Percentiles rank a stretch among this genome's conserved stretches.
Evolutionary conservation across 1,140 invertebrate genomes (phyloP).

Genomic region (Aphaenogaster floridana): DNA sequence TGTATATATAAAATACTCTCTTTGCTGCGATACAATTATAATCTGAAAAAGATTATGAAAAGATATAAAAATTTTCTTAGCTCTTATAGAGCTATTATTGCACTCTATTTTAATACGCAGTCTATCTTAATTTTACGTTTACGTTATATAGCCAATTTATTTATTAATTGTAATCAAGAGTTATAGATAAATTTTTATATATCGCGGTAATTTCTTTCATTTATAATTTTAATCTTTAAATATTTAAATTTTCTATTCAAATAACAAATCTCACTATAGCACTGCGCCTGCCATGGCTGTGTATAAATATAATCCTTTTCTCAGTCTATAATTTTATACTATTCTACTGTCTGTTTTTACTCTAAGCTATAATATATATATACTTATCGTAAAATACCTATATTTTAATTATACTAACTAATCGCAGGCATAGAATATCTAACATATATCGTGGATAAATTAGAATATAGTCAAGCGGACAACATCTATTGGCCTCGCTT

Average conservation of each 20-base stretch:
- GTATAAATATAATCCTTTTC: constrained; percentile 23
- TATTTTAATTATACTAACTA: constrained; percentile 35
- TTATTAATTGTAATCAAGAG: neutral
- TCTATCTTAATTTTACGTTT: constrained; percentile 5
- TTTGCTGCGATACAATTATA: neutral
- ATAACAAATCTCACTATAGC: constrained; percentile 56
- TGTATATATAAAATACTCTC: neutral
- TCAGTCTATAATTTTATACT: constrained; percentile 6
- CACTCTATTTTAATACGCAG: neutral
- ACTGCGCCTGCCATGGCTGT: constrained; percentile 48
- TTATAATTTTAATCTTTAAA: constrained; percentile 34
- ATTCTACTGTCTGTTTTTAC: constrained; percentile 24
- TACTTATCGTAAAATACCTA: constrained; percentile 28
- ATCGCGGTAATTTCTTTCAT: neutral
- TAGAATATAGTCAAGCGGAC: constrained; percentile 61
- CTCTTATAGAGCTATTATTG: neutral
- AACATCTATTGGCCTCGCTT: constrained; percentile 65
- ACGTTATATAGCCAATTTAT: neutral
- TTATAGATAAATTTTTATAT: neutral
- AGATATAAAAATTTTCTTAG: constrained; percentile 1
- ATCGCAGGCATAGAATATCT: constrained; percentile 39
- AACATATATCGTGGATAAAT: constrained; percentile 42
- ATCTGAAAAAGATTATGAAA: neutral
- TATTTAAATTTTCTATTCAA: neutral
- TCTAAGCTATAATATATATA: neutral